These are phyloP conservation scores for Uropetala carovei DNA, from an alignment of 2,888 invertebrate genomes.

Conservation along the genomic window DNA sequence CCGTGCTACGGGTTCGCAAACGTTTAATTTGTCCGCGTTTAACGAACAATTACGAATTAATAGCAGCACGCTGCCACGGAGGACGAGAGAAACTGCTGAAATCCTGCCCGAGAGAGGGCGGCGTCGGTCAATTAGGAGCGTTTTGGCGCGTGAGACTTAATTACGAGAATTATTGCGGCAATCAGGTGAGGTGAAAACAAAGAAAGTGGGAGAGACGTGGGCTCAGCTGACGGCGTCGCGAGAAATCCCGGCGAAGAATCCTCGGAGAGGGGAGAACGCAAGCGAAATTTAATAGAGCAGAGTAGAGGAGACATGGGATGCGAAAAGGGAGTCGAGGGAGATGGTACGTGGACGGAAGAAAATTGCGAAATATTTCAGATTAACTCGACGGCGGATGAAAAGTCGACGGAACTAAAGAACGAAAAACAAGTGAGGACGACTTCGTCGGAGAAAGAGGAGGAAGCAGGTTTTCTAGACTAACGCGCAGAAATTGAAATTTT, in stretches of 20 bases:
- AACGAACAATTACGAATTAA: too few relatives aligned
- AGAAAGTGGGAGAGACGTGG: neutral
- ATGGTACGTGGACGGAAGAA: neutral
- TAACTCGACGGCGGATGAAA: neutral
- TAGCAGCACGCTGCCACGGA: too few relatives aligned
- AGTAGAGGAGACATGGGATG: neutral
- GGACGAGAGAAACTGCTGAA: too few relatives aligned
- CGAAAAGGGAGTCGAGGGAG: neutral
- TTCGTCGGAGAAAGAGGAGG: too few relatives aligned
- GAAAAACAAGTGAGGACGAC: too few relatives aligned
- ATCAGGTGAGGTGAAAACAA: neutral
- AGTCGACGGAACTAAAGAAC: neutral
- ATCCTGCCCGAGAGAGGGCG: neutral
- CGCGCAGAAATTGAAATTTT: too few relatives aligned
- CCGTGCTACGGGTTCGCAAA: too few relatives aligned
- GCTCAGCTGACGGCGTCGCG: neutral
- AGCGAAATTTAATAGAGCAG: conserved; percentile 16
- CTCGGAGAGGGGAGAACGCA: neutral
- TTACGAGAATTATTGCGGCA: neutral
- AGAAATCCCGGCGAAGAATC: neutral
- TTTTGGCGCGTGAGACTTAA: neutral
- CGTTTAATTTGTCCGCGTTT: too few relatives aligned
- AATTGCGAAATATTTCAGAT: neutral
- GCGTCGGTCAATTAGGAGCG: neutral
- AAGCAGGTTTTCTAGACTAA: too few relatives aligned